These are phyloP conservation scores for Euplexia lucipara DNA, from an alignment of 2,888 invertebrate species.

Conservation along the genomic window DNA sequence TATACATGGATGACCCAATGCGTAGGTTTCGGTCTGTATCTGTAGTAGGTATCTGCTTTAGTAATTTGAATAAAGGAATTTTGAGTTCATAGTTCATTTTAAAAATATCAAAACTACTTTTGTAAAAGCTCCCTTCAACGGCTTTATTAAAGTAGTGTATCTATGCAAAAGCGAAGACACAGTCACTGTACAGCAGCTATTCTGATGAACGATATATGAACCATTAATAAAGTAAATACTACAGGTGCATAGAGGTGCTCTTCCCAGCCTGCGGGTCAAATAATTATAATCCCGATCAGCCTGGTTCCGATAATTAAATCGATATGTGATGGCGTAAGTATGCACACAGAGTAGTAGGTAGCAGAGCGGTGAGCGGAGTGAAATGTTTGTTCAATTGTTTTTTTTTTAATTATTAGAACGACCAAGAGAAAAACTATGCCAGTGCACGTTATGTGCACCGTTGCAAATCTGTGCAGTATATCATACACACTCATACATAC, in stretches of 20 bases:
- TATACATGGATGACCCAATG: not conserved
- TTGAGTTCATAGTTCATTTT: conserved; percentile 1
- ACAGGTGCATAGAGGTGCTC: not conserved
- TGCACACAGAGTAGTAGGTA: conserved; percentile 5
- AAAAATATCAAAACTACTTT: conserved; percentile 4
- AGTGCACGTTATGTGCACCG: too few species aligned
- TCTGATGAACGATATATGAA: too few species aligned
- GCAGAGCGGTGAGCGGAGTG: conserved; percentile 16
- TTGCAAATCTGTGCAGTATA: too few species aligned
- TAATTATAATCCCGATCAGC: conserved; percentile 24
- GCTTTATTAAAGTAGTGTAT: not conserved
- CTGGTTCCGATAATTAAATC: conserved; percentile 25
- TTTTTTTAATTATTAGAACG: not conserved
- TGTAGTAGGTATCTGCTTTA: too few species aligned
- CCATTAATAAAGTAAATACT: conserved; percentile 9
- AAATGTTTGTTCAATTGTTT: not conserved
- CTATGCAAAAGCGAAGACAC: not conserved
- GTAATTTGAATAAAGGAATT: too few species aligned
- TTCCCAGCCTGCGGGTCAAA: conserved; percentile 8
- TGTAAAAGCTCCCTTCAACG: not conserved
- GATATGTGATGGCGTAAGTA: conserved; percentile 19
- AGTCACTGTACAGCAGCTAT: too few species aligned
- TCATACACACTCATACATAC: too few species aligned
- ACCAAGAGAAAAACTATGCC: too few species aligned
- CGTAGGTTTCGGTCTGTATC: not conserved